These are phyloP conservation scores for Alviniconcha marisindica DNA, from an alignment of 1,140 invertebrate species.

Conservation along the genomic window DNA sequence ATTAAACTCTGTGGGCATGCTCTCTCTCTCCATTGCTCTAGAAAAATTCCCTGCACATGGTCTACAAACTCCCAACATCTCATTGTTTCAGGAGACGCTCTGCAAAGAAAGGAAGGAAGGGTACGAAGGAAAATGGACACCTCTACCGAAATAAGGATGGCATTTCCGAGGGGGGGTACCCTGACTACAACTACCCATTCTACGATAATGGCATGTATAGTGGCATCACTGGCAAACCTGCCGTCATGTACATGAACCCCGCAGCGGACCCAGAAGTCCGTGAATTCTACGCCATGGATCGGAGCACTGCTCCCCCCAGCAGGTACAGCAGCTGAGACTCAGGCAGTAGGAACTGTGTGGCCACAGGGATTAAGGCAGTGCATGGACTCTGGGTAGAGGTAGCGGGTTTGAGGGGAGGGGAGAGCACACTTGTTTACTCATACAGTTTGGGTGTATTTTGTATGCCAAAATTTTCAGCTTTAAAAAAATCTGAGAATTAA, in stretches of 20 bases:
- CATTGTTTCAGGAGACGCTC: background rate
- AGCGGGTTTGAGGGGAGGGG: too few species aligned
- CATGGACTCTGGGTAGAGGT: too few species aligned
- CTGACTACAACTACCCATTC: background rate
- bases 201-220: background rate
- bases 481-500: too few species aligned
- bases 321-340: slow-evolving; percentile 4
- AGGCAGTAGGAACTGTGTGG: background rate
- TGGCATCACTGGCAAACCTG: background rate
- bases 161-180: background rate
- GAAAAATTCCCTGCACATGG: too few species aligned
- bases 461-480: too few species aligned
- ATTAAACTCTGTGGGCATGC: too few species aligned
- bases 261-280: background rate
- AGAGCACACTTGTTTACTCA: too few species aligned
- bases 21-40: too few species aligned
- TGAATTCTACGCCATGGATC: background rate
- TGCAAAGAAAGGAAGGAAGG: slow-evolving; percentile 23
- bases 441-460: too few species aligned
- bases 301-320: background rate
- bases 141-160: background rate
- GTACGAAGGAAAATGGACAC: background rate
- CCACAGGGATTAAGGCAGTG: background rate
- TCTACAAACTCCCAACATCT: too few species aligned
- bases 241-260: slow-evolving; percentile 17